Base-by-base conservation (phyloP, 1,140 invertebrate species). In the Drosophila funebris region DNA sequence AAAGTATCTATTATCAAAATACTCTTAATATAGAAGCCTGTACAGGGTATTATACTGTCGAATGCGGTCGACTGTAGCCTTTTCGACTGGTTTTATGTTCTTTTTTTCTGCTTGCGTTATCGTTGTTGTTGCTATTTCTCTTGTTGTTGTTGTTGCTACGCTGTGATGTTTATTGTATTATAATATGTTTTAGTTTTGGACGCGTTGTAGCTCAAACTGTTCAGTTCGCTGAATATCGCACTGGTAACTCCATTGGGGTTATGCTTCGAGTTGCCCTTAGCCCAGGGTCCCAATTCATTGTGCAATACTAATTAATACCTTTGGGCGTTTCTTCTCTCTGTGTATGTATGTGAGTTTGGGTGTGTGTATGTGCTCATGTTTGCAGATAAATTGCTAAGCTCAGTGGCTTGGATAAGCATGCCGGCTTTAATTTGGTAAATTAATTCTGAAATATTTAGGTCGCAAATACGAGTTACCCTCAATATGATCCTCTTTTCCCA, bases 341-440 rank as follows among this genome's bases (percentile, higher is more conserved):
- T 27, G 18, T 36, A 20, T 18, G 27, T 18, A 11, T 43, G 13
- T 31, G 14, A 39, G 62, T 56, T 58, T 64, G 16, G 53, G 4
- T 50, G 16, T 37, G 7, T 33, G 64, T 67, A 68, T 76, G 57
- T 62, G 67, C 22, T 54, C 80, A 79, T 79, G 73, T 76, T 80
- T 70, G 76, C 77, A 80, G 78, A 73, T 82, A 87, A 73, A 88
- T 87, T 83, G 83, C 78, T 52, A 83, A 82, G 78, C 76, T 87
- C 83, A 87, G 75, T 87, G 83, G 75, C 64, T 87, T 73, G 83
- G 78, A 87, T 88, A 82, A 88, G 83, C 82, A 85, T 76, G 68
- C 70, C 67, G 74, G 83, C 82, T 87, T 88, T 87, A 88, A 88
- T 87, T 87, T 87, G 78, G 83, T 88, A 79, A 87, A 87, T 87